Percentiles rank a stretch among this genome's conserved stretches.
Conservation (phyloP, 2,888 invertebrate species). For the Punctoribates punctum region DNA sequence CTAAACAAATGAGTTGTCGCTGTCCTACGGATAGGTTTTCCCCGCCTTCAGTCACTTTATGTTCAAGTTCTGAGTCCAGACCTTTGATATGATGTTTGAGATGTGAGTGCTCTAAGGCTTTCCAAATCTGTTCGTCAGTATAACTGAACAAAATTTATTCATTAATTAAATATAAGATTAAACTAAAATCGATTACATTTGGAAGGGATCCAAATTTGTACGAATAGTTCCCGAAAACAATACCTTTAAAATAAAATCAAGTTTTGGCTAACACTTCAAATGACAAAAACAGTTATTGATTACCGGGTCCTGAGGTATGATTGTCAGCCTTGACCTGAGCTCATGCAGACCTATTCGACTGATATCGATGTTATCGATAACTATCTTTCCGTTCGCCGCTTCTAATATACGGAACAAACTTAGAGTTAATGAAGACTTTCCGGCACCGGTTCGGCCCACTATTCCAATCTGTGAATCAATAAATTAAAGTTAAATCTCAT, state of each 20-base stretch:
- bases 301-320: not conserved
- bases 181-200: not conserved
- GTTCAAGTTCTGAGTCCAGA: slow-evolving; percentile 52
- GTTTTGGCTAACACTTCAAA: too few species aligned
- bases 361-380: slow-evolving; percentile 52
- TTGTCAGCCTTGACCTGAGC: not conserved
- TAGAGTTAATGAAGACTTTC: slow-evolving; percentile 17
- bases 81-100: slow-evolving; percentile 54
- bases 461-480: slow-evolving; percentile 6
- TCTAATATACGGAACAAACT: slow-evolving; percentile 53
- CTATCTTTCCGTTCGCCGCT: slow-evolving; percentile 51
- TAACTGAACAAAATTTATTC: slow-evolving; percentile 73
- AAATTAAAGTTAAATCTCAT: not conserved
- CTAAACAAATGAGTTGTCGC: not conserved
- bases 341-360: slow-evolving; percentile 50
- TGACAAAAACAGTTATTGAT: too few species aligned
- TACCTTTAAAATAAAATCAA: too few species aligned
- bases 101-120: slow-evolving; percentile 59
- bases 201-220: not conserved
- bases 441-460: slow-evolving; percentile 20
- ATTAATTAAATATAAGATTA: slow-evolving; percentile 52
- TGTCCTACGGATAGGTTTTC: slow-evolving; percentile 51
- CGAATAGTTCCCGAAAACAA: not conserved
- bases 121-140: slow-evolving; percentile 59
- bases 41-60: slow-evolving; percentile 57